A percentile compares a stretch with the other conserved stretches of the same genome.
phyloP scores from a whole-genome alignment of 2,113 vertebrate species.

The Rhizomys pruinosus region DNA sequence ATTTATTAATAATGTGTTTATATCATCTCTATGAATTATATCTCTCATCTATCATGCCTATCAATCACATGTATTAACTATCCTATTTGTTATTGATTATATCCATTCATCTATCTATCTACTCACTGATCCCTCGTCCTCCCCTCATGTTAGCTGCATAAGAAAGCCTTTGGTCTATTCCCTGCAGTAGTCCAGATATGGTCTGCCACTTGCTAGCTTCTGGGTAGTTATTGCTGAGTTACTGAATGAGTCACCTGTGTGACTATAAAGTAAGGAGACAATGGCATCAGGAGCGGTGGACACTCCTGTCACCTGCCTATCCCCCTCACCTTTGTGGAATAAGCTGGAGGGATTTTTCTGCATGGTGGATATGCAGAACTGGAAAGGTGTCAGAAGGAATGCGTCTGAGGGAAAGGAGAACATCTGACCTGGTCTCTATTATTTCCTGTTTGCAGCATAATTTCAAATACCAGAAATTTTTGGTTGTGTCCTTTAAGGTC shows the following conservation, averaged over 20 bases:
- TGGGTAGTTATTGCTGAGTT: neutral
- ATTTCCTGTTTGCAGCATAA: constrained; percentile 34
- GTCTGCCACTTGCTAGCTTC: fast-evolving
- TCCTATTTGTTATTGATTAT: neutral
- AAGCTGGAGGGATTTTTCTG: fast-evolving
- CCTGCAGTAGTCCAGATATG: too few species aligned
- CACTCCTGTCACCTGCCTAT: fast-evolving
- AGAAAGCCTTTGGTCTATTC: neutral
- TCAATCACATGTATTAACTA: neutral
- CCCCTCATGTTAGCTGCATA: neutral
- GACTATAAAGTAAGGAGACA: neutral
- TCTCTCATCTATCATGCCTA: neutral
- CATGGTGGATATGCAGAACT: fast-evolving
- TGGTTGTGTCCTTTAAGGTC: neutral
- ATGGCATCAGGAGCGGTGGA: fast-evolving
- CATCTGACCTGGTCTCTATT: neutral
- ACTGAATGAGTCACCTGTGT: neutral
- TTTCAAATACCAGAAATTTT: constrained; percentile 55
- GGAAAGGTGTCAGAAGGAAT: neutral
- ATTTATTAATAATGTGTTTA: too few species aligned
- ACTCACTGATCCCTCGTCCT: too few species aligned
- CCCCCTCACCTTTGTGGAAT: fast-evolving
- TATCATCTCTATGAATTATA: neutral
- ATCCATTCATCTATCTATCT: neutral
- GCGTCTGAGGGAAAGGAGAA: neutral